Base-by-base conservation (phyloP, 2,113 vertebrate genomes). In the Ellobius talpinus region DNA sequence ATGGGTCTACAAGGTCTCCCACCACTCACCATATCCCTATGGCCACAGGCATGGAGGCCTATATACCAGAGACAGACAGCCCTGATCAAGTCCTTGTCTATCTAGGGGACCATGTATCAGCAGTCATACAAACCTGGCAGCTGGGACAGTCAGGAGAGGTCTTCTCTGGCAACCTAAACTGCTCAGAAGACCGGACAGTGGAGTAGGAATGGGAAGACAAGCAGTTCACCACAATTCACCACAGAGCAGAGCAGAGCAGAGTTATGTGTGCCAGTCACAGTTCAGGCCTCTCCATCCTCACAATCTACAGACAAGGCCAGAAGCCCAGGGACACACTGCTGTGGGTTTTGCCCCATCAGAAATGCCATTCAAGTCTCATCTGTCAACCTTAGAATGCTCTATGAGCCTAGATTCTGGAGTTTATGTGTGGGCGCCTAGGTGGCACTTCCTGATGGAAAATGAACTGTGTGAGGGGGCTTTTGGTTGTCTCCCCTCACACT, bases 281-380 rank as follows among this genome's bases (percentile, higher is more conserved):
- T 16, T 39, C 66, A 92, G 61, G 68, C 29, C n/a, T 55, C 65
- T 29, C 31, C 10, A 7, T 5, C 31, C 55, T 81, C 65, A 17
- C 12, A 66, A 33, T 42, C n/a, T 23, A 89, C 10, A 70, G 72
- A 21, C 1, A 36, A 77, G 42, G 52, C 23, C 66, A 42, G 12
- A 7, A 52, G 52, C 63, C 91, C 85, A 79, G 70, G 74, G n/a
- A 61, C 87, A 87, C 89, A 58, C 24, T 70, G 92, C 50, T 16
- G 17, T 4, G 29, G 26, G 24, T 0, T 73, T 45, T 26, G 3
- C 47, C 5, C 88, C 2, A 21, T 58, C 63, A 19, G 1, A 4
- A 31, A 82, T 36, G 19, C 36, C 24, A 23, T 17, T 65, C 61
- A 31, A 85, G 68, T 50, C 45, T 58, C 55, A 3, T 13, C n/a